Evolutionary conservation across 1,140 invertebrate species (phyloP).

Genomic region (Bombus fervidus): DNA sequence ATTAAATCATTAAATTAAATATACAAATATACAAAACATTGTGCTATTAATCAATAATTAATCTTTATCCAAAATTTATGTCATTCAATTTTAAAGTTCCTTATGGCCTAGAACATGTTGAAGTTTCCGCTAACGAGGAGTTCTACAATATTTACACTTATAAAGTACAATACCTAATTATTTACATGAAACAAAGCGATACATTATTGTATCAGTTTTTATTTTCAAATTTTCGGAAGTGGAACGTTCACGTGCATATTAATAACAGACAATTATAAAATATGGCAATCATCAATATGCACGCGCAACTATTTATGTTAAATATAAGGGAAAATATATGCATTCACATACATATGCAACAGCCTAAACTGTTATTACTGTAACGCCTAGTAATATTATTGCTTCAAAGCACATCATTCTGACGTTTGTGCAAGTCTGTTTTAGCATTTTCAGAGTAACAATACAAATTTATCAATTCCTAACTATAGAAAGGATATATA

Average conservation of each 20-base stretch:
- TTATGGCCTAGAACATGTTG: constrained; percentile 54
- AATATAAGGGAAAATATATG: constrained; percentile 58
- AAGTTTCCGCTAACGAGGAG: constrained; percentile 53
- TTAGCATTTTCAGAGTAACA: constrained; percentile 41
- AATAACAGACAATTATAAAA: neutral
- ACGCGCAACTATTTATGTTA: constrained; percentile 41
- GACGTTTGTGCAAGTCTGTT: constrained; percentile 50
- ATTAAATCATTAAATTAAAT: constrained; percentile 68
- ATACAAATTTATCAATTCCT: constrained; percentile 1
- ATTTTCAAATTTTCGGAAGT: neutral
- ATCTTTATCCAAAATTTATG: constrained; percentile 55
- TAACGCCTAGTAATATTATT: constrained; percentile 68
- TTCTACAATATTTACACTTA: constrained; percentile 71
- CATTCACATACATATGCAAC: constrained; percentile 48
- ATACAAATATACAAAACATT: constrained; percentile 71
- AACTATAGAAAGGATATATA: constrained; percentile 19
- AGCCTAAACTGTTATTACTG: constrained; percentile 53
- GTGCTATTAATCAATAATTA: constrained; percentile 58
- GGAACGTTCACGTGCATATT: constrained; percentile 18
- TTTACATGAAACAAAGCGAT: constrained; percentile 61
- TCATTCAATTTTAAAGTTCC: constrained; percentile 52
- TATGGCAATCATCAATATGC: constrained; percentile 19
- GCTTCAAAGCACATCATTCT: constrained; percentile 64
- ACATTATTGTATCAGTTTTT: constrained; percentile 51
- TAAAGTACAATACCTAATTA: constrained; percentile 65